Percentiles rank a stretch among this genome's conserved stretches.
Evolutionary conservation across 2,113 vertebrate species (phyloP).

Genomic region (Mustela lutreola): DNA sequence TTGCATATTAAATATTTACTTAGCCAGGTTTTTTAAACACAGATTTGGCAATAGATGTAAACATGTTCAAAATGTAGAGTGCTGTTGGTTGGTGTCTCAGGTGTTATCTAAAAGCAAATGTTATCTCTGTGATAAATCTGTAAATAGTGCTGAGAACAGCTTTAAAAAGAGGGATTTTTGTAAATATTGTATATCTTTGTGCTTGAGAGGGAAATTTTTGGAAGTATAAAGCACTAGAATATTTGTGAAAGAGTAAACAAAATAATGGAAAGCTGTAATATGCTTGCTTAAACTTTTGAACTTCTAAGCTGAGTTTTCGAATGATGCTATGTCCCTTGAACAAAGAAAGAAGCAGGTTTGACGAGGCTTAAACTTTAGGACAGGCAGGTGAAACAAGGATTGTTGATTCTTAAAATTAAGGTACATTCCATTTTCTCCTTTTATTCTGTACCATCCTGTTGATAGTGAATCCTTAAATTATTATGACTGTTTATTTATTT

Average conservation of each 20-base stretch:
- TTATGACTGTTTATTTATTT: background rate
- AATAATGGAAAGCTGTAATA: background rate
- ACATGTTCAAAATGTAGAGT: constrained; percentile 27
- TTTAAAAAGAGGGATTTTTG: constrained; percentile 28
- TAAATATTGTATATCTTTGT: constrained; percentile 24
- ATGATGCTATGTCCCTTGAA: background rate
- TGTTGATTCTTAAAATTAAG: constrained; percentile 27
- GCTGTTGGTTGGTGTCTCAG: constrained; percentile 2
- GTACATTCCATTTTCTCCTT: constrained; percentile 51
- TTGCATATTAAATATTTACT: constrained; percentile 37
- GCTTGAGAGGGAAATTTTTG: constrained; percentile 37
- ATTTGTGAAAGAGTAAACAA: constrained; percentile 29
- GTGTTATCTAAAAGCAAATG: background rate
- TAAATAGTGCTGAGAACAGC: background rate
- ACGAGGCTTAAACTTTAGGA: background rate
- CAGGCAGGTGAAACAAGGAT: background rate
- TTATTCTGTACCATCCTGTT: background rate
- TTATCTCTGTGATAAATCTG: constrained; percentile 2
- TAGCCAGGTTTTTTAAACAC: constrained; percentile 33
- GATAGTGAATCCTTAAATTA: constrained; percentile 7
- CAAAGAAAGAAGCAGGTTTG: background rate
- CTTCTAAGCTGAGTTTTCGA: constrained; percentile 28
- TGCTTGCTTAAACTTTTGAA: background rate
- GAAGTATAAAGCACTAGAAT: background rate
- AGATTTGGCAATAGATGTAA: constrained; percentile 16